Percentiles rank a stretch among this genome's conserved stretches.
Conservation (phyloP, 2,113 vertebrate genomes). For the Plectropomus leopardus region DNA sequence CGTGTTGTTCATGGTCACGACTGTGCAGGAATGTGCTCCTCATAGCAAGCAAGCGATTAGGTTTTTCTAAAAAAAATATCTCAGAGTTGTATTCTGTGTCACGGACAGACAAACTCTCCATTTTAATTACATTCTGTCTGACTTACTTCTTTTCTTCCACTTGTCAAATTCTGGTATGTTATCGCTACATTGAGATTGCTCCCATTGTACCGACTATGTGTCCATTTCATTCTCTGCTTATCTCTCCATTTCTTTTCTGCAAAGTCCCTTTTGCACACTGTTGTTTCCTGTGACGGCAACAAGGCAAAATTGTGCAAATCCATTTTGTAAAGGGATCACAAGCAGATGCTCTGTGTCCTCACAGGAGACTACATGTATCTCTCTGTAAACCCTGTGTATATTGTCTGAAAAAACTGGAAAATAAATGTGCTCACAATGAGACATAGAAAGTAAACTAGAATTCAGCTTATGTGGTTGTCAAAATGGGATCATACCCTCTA, state of each 20-base stretch:
- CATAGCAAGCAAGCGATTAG: slow-evolving; percentile 75
- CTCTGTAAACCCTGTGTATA: slow-evolving; percentile 10
- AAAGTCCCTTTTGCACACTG: slow-evolving; percentile 12
- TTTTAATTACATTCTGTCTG: slow-evolving; percentile 47
- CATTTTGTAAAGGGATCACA: slow-evolving; percentile 42
- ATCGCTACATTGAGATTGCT: slow-evolving; percentile 8
- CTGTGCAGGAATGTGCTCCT: slow-evolving; percentile 73
- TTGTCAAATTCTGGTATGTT: slow-evolving; percentile 27
- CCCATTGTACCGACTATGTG: not conserved
- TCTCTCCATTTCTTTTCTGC: slow-evolving; percentile 15
- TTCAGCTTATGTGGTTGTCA: not conserved
- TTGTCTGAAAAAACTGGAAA: slow-evolving; percentile 9
- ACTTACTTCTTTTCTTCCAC: slow-evolving; percentile 14
- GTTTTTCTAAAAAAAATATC: slow-evolving; percentile 63
- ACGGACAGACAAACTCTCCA: slow-evolving; percentile 55
- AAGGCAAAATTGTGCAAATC: slow-evolving; percentile 17
- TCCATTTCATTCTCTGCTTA: slow-evolving; percentile 27
- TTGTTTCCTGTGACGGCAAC: slow-evolving; percentile 27
- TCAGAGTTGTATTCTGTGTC: slow-evolving; percentile 70
- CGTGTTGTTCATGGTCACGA: slow-evolving; percentile 65
- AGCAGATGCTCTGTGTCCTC: slow-evolving; percentile 36
- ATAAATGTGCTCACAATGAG: slow-evolving; percentile 1
- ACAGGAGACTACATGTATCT: not conserved
- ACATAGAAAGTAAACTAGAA: not conserved
- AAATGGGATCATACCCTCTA: not conserved